These are phyloP conservation scores for Strix occidentalis DNA, from an alignment of 2,797 vertebrate genomes.

Conservation along the genomic window DNA sequence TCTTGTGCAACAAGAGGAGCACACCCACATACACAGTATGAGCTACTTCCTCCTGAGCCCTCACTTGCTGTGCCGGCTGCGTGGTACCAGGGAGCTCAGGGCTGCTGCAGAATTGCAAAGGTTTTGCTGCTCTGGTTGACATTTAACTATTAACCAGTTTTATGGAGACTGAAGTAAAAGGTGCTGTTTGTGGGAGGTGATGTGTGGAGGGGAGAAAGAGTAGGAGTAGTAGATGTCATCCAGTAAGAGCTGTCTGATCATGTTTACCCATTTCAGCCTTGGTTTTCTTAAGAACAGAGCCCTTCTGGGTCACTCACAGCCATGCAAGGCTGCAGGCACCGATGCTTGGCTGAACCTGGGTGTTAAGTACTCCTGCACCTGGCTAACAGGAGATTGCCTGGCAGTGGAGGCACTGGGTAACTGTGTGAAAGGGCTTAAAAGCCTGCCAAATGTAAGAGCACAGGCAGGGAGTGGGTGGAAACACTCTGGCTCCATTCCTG, in stretches of 20 bases:
- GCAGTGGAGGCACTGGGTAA: not conserved
- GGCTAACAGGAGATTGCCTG: not conserved
- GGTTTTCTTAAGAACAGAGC: not conserved
- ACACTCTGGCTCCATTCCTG: not conserved
- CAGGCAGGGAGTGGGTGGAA: not conserved
- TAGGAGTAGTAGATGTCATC: not conserved
- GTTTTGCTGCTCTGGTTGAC: constrained; percentile 2
- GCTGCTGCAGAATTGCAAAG: not conserved
- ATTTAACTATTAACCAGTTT: not conserved
- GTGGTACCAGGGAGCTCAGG: not conserved
- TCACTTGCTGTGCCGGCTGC: not conserved
- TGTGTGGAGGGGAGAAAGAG: not conserved
- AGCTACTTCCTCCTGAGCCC: not conserved
- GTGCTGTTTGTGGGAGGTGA: constrained; percentile 10
- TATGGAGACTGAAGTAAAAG: not conserved
- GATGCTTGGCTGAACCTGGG: not conserved
- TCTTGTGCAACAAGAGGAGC: not conserved
- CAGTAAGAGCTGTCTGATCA: not conserved
- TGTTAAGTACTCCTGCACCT: not conserved
- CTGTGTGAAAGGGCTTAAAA: not conserved
- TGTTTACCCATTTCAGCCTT: not conserved
- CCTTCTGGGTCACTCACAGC: not conserved
- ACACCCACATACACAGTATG: fast-evolving
- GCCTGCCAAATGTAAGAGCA: not conserved
- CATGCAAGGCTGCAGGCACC: not conserved